These are phyloP conservation scores for Reticulitermes speratus DNA, from an alignment of 1,140 invertebrate species.

Conservation along the genomic window DNA sequence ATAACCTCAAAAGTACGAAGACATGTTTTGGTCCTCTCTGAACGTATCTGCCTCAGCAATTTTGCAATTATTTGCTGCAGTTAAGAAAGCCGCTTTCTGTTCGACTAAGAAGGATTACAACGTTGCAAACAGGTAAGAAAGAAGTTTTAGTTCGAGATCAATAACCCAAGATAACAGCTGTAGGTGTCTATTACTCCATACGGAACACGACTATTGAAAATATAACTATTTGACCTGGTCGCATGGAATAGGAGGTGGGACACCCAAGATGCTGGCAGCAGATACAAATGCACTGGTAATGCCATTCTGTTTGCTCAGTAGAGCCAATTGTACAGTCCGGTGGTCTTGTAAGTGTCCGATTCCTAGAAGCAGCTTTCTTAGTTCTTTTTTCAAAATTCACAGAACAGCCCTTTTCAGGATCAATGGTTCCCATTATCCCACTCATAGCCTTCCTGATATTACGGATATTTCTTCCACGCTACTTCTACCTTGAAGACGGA, in stretches of 20 bases:
- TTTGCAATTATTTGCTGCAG: not conserved
- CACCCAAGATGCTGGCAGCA: slow-evolving; percentile 12
- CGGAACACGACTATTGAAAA: not conserved
- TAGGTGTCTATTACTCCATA: not conserved
- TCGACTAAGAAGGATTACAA: slow-evolving; percentile 3
- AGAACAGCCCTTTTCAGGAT: too few species aligned
- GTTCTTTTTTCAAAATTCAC: too few species aligned
- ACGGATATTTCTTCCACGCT: too few species aligned
- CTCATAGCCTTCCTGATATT: too few species aligned
- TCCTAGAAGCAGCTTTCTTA: too few species aligned
- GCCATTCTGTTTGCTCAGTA: too few species aligned
- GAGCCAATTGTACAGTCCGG: too few species aligned
- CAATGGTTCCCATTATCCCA: too few species aligned
- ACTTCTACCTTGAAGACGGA: too few species aligned
- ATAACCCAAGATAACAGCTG: not conserved
- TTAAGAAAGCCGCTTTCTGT: not conserved
- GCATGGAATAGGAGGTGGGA: not conserved
- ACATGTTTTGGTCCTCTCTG: not conserved
- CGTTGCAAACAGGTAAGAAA: not conserved
- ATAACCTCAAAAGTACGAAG: too few species aligned
- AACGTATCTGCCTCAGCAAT: not conserved
- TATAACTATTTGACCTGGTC: not conserved
- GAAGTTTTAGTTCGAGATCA: not conserved
- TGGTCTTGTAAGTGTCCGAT: too few species aligned
- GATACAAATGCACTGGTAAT: not conserved